Percentiles rank a stretch among this genome's conserved stretches.
Evolutionary conservation across 2,113 vertebrate genomes (phyloP).

Genomic region (Leucopsar rothschildi): DNA sequence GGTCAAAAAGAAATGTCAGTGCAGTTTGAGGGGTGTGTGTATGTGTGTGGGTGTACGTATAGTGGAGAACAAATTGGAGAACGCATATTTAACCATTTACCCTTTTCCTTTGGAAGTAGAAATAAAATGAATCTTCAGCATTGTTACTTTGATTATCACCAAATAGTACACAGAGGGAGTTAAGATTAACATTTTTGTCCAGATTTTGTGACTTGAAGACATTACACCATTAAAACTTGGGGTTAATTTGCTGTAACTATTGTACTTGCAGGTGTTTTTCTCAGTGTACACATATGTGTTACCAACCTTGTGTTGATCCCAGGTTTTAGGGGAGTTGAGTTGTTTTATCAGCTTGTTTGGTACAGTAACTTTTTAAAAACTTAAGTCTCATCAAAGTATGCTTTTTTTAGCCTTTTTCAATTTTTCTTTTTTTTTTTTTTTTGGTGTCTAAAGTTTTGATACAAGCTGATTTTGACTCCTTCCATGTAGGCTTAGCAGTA

Average conservation of each 20-base stretch:
- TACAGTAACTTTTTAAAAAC: background rate
- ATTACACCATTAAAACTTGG: slow-evolving; percentile 39
- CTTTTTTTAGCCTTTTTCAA: background rate
- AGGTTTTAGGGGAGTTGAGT: background rate
- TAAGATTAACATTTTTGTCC: background rate
- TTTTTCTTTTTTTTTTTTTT: background rate
- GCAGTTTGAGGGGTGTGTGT: slow-evolving; percentile 72
- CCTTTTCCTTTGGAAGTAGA: slow-evolving; percentile 75
- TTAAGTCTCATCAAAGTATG: slow-evolving; percentile 11
- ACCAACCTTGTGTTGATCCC: background rate
- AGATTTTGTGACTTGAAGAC: slow-evolving; percentile 43
- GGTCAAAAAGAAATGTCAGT: slow-evolving; percentile 77
- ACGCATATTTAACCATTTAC: slow-evolving; percentile 77
- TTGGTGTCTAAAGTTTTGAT: background rate
- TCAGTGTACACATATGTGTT: slow-evolving; percentile 6
- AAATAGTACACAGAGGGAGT: slow-evolving; percentile 53
- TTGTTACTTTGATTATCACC: slow-evolving; percentile 61
- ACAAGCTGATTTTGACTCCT: slow-evolving; percentile 3
- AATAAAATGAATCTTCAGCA: slow-evolving; percentile 81
- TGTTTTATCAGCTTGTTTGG: background rate
- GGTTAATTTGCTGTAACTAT: slow-evolving; percentile 61
- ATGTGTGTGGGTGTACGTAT: slow-evolving; percentile 71
- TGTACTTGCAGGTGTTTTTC: slow-evolving; percentile 49
- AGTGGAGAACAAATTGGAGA: slow-evolving; percentile 78
- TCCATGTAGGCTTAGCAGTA: slow-evolving; percentile 4